phyloP scores from a whole-genome alignment of 1,140 invertebrate species.

The Amphibalanus amphitrite region DNA sequence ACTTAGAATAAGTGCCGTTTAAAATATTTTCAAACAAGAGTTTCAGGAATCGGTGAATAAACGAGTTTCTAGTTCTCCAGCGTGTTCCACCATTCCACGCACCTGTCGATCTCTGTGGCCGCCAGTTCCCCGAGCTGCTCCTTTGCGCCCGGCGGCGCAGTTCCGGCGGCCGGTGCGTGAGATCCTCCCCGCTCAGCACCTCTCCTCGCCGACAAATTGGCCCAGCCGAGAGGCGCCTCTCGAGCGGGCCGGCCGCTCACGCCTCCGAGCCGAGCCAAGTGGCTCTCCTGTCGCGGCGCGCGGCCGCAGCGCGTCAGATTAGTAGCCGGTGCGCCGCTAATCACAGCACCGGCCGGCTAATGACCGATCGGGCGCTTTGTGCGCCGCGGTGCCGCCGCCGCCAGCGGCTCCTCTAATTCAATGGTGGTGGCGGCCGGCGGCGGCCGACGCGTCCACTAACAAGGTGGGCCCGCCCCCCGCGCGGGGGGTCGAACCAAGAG shows the following conservation, averaged over 20 bases:
- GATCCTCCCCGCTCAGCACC: neutral
- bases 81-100: too few relatives aligned
- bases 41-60: too few relatives aligned
- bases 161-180: neutral
- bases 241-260: too few relatives aligned
- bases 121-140: too few relatives aligned
- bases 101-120: too few relatives aligned
- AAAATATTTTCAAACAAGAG: too few relatives aligned
- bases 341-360: neutral
- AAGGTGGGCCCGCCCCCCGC: neutral
- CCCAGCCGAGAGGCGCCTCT: too few relatives aligned
- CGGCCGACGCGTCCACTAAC: neutral
- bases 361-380: neutral
- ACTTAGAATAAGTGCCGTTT: too few relatives aligned
- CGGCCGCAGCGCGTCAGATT: neutral
- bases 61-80: too few relatives aligned
- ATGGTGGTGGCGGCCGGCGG: neutral
- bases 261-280: neutral
- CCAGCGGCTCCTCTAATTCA: neutral
- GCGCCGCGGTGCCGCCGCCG: too few relatives aligned
- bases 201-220: neutral
- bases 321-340: neutral
- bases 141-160: too few relatives aligned
- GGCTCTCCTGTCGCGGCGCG: neutral
- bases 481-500: too few relatives aligned